Evolutionary conservation across 2,113 vertebrate genomes (phyloP).

Genomic region (Zapornia atra): DNA sequence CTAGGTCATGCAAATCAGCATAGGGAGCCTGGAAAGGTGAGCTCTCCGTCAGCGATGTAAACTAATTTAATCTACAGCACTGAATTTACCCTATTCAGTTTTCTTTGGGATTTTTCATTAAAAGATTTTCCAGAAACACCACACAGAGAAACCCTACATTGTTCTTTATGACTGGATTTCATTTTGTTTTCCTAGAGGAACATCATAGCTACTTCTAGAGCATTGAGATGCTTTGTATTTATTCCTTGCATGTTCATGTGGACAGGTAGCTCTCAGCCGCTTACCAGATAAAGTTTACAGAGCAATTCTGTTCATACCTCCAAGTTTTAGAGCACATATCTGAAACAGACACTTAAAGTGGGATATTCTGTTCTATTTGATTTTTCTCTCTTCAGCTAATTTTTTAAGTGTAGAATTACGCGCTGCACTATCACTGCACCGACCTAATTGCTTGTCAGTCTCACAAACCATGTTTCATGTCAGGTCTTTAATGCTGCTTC

Average conservation of each 20-base stretch:
- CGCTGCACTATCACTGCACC: background rate
- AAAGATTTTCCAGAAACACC: background rate
- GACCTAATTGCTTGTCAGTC: background rate
- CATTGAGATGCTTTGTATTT: background rate
- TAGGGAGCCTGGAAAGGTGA: background rate
- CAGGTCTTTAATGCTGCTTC: slow-evolving; percentile 49
- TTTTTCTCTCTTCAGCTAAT: background rate
- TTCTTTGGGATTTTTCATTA: background rate
- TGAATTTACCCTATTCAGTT: background rate
- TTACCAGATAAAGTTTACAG: background rate
- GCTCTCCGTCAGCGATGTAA: background rate
- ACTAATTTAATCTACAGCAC: background rate
- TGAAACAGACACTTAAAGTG: background rate
- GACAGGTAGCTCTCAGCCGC: background rate
- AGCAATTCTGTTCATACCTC: background rate
- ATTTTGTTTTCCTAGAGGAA: background rate
- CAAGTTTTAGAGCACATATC: background rate
- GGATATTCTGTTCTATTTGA: background rate
- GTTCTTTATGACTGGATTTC: background rate
- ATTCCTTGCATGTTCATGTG: background rate
- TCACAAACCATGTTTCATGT: slow-evolving; percentile 22
- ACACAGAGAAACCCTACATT: background rate
- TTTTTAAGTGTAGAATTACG: background rate
- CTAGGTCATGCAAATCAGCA: background rate
- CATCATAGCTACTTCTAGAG: background rate